Conservation (phyloP, 2,888 invertebrate genomes). For the Philopedon plagiatum region DNA sequence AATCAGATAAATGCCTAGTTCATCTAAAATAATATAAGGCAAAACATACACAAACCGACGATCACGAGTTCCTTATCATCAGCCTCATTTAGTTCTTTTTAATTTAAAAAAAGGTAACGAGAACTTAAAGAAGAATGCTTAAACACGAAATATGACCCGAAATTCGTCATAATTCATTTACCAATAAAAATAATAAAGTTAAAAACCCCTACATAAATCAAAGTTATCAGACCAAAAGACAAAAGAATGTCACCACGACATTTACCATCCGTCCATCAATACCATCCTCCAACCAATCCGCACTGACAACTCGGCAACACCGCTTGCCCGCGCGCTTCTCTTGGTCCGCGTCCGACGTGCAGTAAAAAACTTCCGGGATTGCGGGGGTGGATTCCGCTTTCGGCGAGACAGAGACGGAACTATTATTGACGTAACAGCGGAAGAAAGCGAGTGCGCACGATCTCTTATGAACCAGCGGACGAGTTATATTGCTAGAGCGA, state of each 20-base stretch:
- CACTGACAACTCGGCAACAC: slow-evolving; percentile 33
- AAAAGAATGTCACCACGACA: slow-evolving; percentile 46
- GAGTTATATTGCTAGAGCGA: slow-evolving; percentile 45
- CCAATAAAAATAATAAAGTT: slow-evolving; percentile 24
- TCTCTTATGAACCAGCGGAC: slow-evolving; percentile 47
- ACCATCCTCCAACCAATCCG: slow-evolving; percentile 21
- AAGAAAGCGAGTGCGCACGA: slow-evolving; percentile 55
- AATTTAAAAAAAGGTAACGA: too few species aligned
- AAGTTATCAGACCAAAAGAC: slow-evolving; percentile 34
- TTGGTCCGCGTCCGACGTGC: slow-evolving; percentile 37
- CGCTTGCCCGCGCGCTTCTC: slow-evolving; percentile 39
- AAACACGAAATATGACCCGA: neutral
- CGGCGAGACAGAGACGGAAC: slow-evolving; percentile 61
- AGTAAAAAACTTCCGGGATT: slow-evolving; percentile 53
- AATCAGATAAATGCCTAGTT: too few species aligned
- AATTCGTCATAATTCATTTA: slow-evolving; percentile 1
- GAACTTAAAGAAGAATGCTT: too few species aligned
- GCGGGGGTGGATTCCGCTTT: slow-evolving; percentile 62
- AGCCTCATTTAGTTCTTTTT: too few species aligned
- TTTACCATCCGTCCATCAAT: slow-evolving; percentile 28
- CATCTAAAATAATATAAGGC: too few species aligned
- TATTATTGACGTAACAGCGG: slow-evolving; percentile 68
- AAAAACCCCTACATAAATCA: slow-evolving; percentile 38
- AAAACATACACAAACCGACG: too few species aligned
- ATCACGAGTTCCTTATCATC: too few species aligned